These are phyloP conservation scores for Ageneiosus marmoratus DNA, from an alignment of 2,113 vertebrate genomes.

Conservation along the genomic window DNA sequence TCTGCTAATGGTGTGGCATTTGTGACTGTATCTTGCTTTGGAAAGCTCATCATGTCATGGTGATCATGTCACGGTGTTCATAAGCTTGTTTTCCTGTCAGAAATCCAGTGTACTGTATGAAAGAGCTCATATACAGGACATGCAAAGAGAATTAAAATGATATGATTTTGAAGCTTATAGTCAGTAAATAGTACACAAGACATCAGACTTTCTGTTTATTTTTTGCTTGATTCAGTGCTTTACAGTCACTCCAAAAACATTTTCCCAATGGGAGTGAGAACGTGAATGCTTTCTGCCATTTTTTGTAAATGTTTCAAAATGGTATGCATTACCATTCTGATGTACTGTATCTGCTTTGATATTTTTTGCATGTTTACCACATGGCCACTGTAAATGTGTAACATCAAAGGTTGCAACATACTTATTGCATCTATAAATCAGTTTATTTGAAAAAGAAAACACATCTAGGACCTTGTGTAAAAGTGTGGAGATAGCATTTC, in stretches of 20 bases:
- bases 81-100: neutral
- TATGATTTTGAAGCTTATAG: neutral
- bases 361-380: constrained; percentile 21
- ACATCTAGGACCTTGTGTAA: neutral
- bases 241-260: constrained; percentile 30
- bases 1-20: neutral
- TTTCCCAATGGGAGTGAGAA: constrained; percentile 18
- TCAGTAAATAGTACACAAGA: neutral
- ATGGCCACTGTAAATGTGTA: neutral
- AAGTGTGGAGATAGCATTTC: neutral
- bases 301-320: neutral
- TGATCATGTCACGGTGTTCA: neutral
- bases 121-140: neutral
- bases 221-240: neutral
- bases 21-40: neutral
- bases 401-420: neutral
- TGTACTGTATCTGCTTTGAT: constrained; percentile 10
- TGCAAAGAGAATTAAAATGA: neutral
- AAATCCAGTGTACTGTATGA: neutral
- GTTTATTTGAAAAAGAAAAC: neutral
- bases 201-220: neutral
- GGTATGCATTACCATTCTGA: neutral
- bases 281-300: neutral
- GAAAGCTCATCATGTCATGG: neutral
- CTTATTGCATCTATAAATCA: neutral